Base-by-base conservation (phyloP, 2,888 invertebrate genomes). In the Rapana venosa region DNA sequence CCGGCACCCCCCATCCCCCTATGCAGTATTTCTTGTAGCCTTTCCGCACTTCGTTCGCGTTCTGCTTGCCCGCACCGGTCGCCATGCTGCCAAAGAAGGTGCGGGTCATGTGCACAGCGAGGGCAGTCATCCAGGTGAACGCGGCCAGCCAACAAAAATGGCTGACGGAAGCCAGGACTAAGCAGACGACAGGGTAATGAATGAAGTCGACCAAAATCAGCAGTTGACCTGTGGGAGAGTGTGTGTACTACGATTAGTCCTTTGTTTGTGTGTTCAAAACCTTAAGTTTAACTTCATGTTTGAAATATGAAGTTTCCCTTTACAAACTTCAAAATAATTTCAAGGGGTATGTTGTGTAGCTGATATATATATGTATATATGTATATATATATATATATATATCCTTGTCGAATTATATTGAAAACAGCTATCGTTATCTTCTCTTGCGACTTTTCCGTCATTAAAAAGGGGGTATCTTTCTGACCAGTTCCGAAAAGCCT, bases 61-160 rank as follows among this genome's bases (percentile, higher is more conserved):
- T 56, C 74, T 35, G 87, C 22, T n/a, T 22, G 77, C 70, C 84
- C 77, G 88, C 56, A 8, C 74, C 35, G 47, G 74, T 20, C 30
- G 88, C 61, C 22, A 81, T 26, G n/a, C 66, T 66, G 32, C 88
- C 77, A 47, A 58, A 35, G 84, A 91, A 86, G 35, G 91, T 89
- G 61, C 85, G 86, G 30, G 89, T 70, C 90, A 91, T 86, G 79
- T 90, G 84, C 36, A 91, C 66, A 35, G 91, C 87, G 32, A 90
- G 84, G 85, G 85, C 81, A 32, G 77, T 88, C 90, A 88, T 91
- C 90, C 91, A 91, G 22, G 70, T 61, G 86, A 91, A 91, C n/a
- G 89, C 87, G 13, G 91, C 87, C 61, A 90, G 85, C 91, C 91
- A 91, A 84, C 83, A 85, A 79, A 87, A 61, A 56, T 91, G 91